Evolutionary conservation across 2,113 vertebrate species (phyloP).

Genomic region (Condylura cristata): DNA sequence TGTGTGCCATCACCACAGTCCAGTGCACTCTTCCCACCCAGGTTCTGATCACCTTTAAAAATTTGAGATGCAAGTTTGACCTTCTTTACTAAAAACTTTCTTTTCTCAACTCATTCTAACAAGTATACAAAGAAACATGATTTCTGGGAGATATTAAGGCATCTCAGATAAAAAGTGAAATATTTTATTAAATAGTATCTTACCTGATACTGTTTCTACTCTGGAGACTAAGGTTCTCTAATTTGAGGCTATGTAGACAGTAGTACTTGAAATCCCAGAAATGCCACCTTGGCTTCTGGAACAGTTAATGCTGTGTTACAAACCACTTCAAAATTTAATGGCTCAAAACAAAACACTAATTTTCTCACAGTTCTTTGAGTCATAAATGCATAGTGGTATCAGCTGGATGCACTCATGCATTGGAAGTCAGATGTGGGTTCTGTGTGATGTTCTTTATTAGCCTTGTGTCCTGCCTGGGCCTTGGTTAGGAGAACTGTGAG

Average conservation of each 20-base stretch:
- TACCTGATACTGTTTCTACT: background rate
- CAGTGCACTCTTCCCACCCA: no score
- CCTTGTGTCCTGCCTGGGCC: background rate
- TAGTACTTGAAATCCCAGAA: background rate
- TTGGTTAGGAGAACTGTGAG: background rate
- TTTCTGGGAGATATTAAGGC: background rate
- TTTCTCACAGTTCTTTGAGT: background rate
- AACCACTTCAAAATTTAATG: slow-evolving; percentile 19
- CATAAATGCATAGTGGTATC: background rate
- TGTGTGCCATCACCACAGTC: no score
- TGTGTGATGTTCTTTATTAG: background rate
- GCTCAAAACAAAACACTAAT: background rate
- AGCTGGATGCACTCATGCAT: background rate
- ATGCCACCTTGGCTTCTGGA: background rate
- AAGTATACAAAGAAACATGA: background rate
- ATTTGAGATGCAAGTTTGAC: no score
- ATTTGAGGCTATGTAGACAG: background rate
- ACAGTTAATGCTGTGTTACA: background rate
- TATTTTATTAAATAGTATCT: background rate
- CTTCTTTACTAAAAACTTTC: background rate
- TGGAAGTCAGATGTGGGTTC: background rate
- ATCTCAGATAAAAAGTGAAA: background rate
- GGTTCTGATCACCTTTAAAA: no score
- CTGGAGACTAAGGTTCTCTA: background rate
- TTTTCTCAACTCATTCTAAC: background rate